Percentiles rank a stretch among this genome's conserved stretches.
These are phyloP conservation scores for Lutjanus erythropterus DNA, from an alignment of 2,113 vertebrate genomes.

Conservation along the genomic window DNA sequence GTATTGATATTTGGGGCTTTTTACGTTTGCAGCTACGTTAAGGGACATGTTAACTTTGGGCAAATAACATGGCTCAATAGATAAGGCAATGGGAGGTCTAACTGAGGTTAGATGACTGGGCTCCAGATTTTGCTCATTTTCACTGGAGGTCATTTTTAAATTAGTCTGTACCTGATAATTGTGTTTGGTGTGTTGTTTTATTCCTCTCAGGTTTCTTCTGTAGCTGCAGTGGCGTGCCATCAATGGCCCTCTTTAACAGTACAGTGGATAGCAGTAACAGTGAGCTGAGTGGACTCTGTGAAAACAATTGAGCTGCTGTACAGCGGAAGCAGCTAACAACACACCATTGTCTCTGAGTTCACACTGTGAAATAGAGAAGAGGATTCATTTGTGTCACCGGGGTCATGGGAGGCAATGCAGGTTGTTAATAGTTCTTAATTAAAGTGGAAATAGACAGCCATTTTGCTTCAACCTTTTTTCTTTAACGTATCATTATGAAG, in stretches of 20 bases:
- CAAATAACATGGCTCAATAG: conserved; percentile 21
- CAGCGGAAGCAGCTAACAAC: conserved; percentile 58
- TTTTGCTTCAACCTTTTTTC: too few relatives aligned
- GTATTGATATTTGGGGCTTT: conserved; percentile 21
- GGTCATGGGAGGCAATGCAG: neutral
- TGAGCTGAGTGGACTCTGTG: conserved; percentile 48
- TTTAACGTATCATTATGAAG: too few relatives aligned
- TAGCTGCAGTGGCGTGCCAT: conserved; percentile 20
- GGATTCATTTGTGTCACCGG: conserved; percentile 27
- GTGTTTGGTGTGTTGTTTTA: neutral
- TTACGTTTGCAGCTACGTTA: neutral
- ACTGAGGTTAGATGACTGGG: neutral
- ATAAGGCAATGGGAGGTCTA: conserved; percentile 11
- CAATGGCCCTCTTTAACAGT: conserved; percentile 38
- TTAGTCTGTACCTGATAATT: neutral
- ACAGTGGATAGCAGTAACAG: conserved; percentile 44
- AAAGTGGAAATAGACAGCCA: too few relatives aligned
- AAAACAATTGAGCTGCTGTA: conserved; percentile 60
- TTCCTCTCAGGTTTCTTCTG: conserved; percentile 8
- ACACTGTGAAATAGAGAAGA: conserved; percentile 39
- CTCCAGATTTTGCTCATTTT: too few relatives aligned
- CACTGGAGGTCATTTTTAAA: neutral
- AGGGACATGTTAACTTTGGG: conserved; percentile 17
- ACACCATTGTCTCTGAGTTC: conserved; percentile 59
- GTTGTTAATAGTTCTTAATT: conserved; percentile 7